A percentile compares a stretch with the other conserved stretches of the same genome.
phyloP scores from a whole-genome alignment of 2,797 vertebrate species.

The Xiphophorus birchmanni region DNA sequence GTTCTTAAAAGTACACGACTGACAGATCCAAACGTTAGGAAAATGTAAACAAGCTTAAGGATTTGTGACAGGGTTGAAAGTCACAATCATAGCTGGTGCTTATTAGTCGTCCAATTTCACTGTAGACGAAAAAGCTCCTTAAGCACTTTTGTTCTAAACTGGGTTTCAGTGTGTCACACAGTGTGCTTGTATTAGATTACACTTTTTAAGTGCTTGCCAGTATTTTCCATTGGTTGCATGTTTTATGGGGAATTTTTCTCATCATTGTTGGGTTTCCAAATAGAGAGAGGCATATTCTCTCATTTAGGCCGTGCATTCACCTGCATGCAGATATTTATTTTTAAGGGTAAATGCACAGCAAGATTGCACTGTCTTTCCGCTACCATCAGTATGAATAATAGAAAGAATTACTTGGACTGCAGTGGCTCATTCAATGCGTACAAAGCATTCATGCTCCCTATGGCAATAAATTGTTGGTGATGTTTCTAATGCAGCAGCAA shows the following conservation, averaged over 20 bases:
- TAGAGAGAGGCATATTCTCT: not conserved
- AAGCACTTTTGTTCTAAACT: not conserved
- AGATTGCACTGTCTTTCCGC: not conserved
- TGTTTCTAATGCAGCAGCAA: not conserved
- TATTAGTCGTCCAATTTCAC: not conserved
- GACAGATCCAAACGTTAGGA: not conserved
- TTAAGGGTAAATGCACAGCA: not conserved
- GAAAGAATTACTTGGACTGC: not conserved
- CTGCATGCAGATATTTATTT: not conserved
- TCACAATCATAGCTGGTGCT: not conserved
- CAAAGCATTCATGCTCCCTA: not conserved
- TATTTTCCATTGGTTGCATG: not conserved
- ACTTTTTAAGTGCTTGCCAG: not conserved
- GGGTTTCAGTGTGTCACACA: not conserved
- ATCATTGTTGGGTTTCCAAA: not conserved
- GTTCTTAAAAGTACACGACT: conserved; percentile 9
- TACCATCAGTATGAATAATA: not conserved
- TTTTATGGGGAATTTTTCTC: not conserved
- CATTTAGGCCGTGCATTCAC: not conserved
- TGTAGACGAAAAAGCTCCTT: not conserved
- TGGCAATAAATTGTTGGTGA: not conserved
- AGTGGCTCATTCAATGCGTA: not conserved
- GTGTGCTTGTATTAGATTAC: too few species aligned
- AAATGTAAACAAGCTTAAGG: not conserved
- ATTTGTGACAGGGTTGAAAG: not conserved